Conservation (phyloP, 2,888 invertebrate genomes). For the Amphimallon solstitiale region DNA sequence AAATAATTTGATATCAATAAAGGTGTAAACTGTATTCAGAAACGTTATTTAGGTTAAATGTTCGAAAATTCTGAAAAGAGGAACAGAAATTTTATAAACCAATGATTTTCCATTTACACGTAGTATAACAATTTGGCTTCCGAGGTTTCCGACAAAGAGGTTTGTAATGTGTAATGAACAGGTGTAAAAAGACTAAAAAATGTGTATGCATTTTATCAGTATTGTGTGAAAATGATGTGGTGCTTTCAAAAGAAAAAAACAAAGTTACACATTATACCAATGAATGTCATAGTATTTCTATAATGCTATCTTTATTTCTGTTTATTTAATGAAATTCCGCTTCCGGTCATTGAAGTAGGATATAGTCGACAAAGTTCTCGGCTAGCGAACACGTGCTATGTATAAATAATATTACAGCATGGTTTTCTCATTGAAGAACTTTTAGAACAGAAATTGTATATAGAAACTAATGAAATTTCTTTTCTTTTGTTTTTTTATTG, state of each 20-base stretch:
- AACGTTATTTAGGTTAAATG: too few species aligned
- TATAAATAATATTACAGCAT: slow-evolving; percentile 8
- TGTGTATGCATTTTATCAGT: not conserved
- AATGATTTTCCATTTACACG: too few species aligned
- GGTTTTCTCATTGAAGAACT: not conserved
- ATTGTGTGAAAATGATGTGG: slow-evolving; percentile 18
- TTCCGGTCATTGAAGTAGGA: slow-evolving; percentile 27
- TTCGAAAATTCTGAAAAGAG: too few species aligned
- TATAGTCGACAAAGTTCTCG: slow-evolving; percentile 18
- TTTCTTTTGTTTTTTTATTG: too few species aligned
- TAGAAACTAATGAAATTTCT: not conserved
- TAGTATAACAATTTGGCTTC: too few species aligned
- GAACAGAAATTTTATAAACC: too few species aligned
- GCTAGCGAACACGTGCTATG: slow-evolving; percentile 14
- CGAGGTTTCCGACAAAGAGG: too few species aligned
- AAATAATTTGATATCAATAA: too few species aligned
- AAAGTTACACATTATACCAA: slow-evolving; percentile 8
- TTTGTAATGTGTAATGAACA: too few species aligned
- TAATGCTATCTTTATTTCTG: not conserved
- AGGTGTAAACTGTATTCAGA: too few species aligned
- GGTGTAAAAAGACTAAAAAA: not conserved
- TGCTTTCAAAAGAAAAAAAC: not conserved
- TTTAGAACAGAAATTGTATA: slow-evolving; percentile 13
- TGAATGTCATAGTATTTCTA: not conserved
- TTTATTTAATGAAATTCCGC: slow-evolving; percentile 18